Base-by-base conservation (phyloP, 2,113 vertebrate species). In the Pycnonotus jocosus region DNA sequence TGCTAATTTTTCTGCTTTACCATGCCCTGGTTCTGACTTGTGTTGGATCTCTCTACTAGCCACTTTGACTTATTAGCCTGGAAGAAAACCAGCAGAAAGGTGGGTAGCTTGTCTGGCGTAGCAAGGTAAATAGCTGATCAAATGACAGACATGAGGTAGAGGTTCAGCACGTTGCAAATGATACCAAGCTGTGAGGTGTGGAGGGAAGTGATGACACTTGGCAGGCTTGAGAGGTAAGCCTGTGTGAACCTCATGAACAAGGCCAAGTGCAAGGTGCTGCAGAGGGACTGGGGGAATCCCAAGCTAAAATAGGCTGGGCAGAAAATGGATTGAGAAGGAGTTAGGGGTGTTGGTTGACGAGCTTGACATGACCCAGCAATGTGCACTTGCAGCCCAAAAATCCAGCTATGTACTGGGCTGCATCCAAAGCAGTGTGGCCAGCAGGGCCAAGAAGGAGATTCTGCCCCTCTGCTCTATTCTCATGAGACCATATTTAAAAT, bases 351-450 rank as follows among this genome's bases (percentile, higher is more conserved):
- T 72, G 12, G 7, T 58, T 58, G 44, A 60, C 0, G 0, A 53
- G 9, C 14, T 53, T 68, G 53, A 53, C 14, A 19, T 45, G 20
- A 51, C 15, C 20, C 4, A 27, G 38, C 38, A n/a, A 2, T 28
- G 37, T 45, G 38, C 3, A 16, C 33, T 45, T 21, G 5, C n/a
- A 68, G 45, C 38, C 24, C 61, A 82, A 20, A 76, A 53, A 53
- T 74, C 21, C n/a, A 61, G 0, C 21, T 0, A 0, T 68, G n/a
- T 74, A 24, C 54, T 47, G 53, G 9, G 38, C 61, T 68, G 24
- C 38, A 35, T 61, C 53, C n/a, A 53, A 60, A 74, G n/a, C 45
- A 40, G 16, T 0, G 0, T 60, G 38, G 16, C 19, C 28, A 37
- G 27, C 51, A 33, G 22, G 15, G 10, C 19, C 16, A 47, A 21